phyloP scores from a whole-genome alignment of 2,888 invertebrate genomes.

The Torymus tubicola region DNA sequence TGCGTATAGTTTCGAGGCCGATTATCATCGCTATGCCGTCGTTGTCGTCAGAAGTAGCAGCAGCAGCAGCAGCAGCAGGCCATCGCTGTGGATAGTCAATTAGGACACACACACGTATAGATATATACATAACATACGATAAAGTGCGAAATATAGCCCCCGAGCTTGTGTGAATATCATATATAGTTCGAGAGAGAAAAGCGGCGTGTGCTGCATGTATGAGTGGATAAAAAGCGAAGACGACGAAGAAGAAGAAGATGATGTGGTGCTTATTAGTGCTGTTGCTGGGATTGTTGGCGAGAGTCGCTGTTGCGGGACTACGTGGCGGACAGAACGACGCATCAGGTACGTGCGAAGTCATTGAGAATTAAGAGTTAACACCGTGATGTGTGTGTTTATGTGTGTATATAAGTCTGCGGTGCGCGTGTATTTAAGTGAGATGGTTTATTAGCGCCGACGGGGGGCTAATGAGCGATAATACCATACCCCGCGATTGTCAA shows the following conservation, averaged over 20 bases:
- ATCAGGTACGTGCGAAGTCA: constrained; percentile 61
- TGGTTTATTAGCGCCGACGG: no score
- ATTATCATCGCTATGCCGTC: no score
- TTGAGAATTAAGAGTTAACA: neutral
- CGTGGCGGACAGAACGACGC: constrained; percentile 63
- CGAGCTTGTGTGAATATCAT: neutral
- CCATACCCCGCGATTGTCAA: no score
- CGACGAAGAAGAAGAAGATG: constrained; percentile 5
- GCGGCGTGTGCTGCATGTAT: constrained; percentile 2
- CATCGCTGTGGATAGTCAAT: no score
- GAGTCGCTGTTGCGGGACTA: constrained; percentile 64
- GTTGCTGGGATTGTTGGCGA: constrained; percentile 71
- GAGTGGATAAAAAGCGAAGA: neutral
- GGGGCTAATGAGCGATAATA: no score
- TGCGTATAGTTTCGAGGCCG: no score
- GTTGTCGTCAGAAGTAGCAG: no score
- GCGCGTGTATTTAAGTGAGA: no score
- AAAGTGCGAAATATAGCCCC: neutral
- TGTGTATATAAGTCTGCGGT: neutral
- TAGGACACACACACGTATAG: no score
- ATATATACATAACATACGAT: no score
- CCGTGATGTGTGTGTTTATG: no score
- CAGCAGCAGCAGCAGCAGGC: no score
- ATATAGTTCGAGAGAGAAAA: neutral
- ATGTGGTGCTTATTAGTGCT: constrained; percentile 55